These are phyloP conservation scores for Trichonephila clavata DNA, from an alignment of 1,140 invertebrate species.

Conservation along the genomic window DNA sequence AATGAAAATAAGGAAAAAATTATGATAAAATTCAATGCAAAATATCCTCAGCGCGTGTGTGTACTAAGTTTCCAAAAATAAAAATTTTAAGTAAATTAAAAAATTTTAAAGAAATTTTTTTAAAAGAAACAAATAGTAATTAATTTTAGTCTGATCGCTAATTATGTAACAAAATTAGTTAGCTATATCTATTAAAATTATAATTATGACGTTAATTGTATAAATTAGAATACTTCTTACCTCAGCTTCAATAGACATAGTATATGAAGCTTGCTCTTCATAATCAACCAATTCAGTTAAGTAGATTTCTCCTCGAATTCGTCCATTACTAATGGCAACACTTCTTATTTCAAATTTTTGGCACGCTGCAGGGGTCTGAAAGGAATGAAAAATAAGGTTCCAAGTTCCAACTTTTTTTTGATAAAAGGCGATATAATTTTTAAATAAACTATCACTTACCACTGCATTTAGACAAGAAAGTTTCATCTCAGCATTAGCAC, in stretches of 20 bases:
- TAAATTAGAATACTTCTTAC: slow-evolving; percentile 43
- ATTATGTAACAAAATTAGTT: too few species aligned
- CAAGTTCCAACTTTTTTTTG: not conserved
- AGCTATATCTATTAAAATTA: too few species aligned
- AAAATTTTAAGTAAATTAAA: too few species aligned
- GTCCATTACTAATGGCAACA: slow-evolving; percentile 85
- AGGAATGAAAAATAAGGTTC: slow-evolving; percentile 67
- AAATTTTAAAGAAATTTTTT: too few species aligned
- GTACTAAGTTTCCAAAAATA: too few species aligned
- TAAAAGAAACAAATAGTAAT: too few species aligned
- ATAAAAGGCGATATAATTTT: not conserved
- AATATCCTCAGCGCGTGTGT: too few species aligned
- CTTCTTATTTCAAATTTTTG: slow-evolving; percentile 79
- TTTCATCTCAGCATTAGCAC: slow-evolving; percentile 77
- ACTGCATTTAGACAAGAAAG: slow-evolving; percentile 66
- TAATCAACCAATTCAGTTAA: slow-evolving; percentile 87
- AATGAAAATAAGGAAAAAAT: too few species aligned
- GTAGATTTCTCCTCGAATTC: slow-evolving; percentile 86
- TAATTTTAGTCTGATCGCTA: too few species aligned
- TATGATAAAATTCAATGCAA: too few species aligned
- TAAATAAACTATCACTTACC: slow-evolving; percentile 43
- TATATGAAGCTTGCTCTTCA: slow-evolving; percentile 87
- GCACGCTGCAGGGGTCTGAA: slow-evolving; percentile 79
- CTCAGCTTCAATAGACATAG: slow-evolving; percentile 82
- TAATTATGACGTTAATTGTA: not conserved